These are phyloP conservation scores for Sphenopsis melanotis DNA, from an alignment of 2,797 vertebrate species.

Conservation along the genomic window DNA sequence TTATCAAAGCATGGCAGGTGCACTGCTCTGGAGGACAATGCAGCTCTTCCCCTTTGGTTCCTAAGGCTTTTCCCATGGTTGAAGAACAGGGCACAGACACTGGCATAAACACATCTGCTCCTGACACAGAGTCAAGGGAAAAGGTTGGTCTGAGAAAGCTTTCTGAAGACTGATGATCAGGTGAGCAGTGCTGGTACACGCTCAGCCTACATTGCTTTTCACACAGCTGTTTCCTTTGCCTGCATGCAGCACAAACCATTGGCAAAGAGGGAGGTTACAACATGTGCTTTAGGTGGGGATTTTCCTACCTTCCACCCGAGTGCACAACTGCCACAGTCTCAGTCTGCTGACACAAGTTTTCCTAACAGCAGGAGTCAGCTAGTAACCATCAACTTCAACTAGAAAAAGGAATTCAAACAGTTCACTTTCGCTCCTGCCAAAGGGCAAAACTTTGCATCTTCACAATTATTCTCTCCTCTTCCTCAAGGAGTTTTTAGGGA, in stretches of 20 bases:
- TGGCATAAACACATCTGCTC: neutral
- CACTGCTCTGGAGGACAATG: neutral
- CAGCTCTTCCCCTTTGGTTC: neutral
- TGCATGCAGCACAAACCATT: neutral
- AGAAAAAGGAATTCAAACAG: neutral
- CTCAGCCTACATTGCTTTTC: neutral
- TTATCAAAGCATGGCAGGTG: neutral
- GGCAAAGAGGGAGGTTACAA: neutral
- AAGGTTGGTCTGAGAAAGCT: neutral
- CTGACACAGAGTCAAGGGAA: neutral
- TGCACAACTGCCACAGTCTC: accelerated
- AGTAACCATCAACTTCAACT: too few species aligned
- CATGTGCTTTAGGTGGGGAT: neutral
- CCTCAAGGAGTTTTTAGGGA: neutral
- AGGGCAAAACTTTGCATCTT: neutral
- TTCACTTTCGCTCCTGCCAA: neutral
- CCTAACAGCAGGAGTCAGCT: neutral
- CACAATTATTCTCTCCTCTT: neutral
- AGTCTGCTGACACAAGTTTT: neutral
- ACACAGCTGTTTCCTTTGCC: neutral
- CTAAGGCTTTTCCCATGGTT: neutral
- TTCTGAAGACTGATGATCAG: accelerated
- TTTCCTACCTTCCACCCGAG: neutral
- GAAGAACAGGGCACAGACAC: neutral
- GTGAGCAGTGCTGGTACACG: neutral